These are phyloP conservation scores for Callipepla squamata DNA, from an alignment of 2,113 vertebrate species.

Conservation along the genomic window DNA sequence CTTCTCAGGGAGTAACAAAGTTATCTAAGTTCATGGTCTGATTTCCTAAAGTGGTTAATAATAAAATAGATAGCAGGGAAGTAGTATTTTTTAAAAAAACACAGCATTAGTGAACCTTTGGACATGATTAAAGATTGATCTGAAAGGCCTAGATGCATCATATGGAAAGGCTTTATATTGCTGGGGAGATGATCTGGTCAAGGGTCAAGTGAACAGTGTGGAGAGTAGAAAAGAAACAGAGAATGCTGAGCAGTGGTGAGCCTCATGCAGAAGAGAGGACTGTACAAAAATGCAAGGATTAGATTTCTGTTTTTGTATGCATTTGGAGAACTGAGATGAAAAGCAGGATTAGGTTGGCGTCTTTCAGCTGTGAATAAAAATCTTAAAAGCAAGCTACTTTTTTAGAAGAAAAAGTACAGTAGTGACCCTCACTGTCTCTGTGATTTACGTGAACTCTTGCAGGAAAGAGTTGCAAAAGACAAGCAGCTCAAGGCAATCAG, in stretches of 20 bases:
- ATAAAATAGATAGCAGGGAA: constrained; percentile 53
- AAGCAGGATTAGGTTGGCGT: background rate
- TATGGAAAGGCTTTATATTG: background rate
- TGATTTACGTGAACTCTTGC: background rate
- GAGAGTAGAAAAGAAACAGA: background rate
- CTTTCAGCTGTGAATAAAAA: background rate
- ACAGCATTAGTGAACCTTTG: background rate
- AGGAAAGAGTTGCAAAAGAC: background rate
- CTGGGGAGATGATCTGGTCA: background rate
- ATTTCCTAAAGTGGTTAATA: constrained; percentile 59
- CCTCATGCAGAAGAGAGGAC: background rate
- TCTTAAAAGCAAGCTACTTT: background rate
- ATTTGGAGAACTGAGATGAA: background rate
- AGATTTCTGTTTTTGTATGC: background rate
- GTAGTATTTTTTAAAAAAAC: background rate
- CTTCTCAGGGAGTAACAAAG: constrained; percentile 68
- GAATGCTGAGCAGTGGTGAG: background rate
- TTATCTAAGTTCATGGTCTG: constrained; percentile 59
- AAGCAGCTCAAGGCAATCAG: background rate
- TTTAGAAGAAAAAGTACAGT: background rate
- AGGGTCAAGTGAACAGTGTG: background rate
- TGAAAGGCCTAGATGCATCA: background rate
- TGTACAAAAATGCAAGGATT: background rate
- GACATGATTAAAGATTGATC: background rate
- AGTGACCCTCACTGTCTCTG: background rate